phyloP scores from a whole-genome alignment of 1,140 invertebrate species.

The Artemia franciscana region DNA sequence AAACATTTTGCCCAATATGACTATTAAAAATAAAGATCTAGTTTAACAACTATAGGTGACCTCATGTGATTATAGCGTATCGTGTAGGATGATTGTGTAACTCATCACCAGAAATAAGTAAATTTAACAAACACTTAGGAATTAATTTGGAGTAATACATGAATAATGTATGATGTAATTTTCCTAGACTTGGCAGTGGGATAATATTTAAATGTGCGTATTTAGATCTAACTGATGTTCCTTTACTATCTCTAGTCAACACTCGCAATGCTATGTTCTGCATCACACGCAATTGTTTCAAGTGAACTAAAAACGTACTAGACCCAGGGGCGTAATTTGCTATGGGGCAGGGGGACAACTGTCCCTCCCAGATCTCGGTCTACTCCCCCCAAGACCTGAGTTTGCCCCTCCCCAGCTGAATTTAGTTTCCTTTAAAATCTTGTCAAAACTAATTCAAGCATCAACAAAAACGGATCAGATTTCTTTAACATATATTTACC shows the following conservation, averaged over 20 bases:
- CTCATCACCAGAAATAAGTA: background rate
- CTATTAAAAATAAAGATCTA: no score
- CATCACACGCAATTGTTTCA: background rate
- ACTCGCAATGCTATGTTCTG: background rate
- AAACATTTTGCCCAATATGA: background rate
- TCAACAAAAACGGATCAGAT: no score
- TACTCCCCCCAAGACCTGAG: no score
- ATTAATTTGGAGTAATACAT: background rate
- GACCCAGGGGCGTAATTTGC: no score
- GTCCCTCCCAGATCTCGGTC: no score
- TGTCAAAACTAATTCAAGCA: no score
- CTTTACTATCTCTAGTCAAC: background rate
- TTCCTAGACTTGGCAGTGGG: background rate
- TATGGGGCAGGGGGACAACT: no score
- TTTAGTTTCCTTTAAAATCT: no score
- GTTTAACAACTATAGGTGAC: no score
- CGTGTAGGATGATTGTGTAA: background rate
- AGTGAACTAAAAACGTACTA: background rate
- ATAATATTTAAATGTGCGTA: background rate
- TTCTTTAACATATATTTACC: no score
- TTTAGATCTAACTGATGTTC: background rate
- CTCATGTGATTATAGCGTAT: background rate
- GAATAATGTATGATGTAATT: background rate
- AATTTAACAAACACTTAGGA: background rate
- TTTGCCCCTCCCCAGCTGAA: no score